Conservation (phyloP, 2,888 invertebrate genomes). For the Melanchra persicariae region DNA sequence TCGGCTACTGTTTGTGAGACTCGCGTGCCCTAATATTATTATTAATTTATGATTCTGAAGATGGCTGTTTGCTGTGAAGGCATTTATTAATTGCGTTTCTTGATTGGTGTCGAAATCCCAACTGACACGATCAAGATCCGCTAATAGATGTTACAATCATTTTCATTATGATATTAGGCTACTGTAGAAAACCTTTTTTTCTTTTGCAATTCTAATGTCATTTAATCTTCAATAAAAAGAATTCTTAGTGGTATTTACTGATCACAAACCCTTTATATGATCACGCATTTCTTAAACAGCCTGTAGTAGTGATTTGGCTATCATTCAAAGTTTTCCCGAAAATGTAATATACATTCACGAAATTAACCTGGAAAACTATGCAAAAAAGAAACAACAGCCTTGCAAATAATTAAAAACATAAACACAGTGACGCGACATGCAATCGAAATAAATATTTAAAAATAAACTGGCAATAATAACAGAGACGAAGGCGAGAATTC, state of each 20-base stretch:
- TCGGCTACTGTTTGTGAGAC: constrained; percentile 70
- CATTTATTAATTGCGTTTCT: neutral
- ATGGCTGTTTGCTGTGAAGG: neutral
- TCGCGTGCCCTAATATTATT: neutral
- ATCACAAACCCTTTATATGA: too few relatives aligned
- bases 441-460: constrained; percentile 55
- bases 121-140: neutral
- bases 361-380: neutral
- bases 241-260: too few relatives aligned
- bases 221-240: too few relatives aligned
- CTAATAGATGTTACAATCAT: too few relatives aligned
- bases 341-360: too few relatives aligned
- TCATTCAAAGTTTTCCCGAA: too few relatives aligned
- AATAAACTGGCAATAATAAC: constrained; percentile 55
- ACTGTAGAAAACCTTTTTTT: too few relatives aligned
- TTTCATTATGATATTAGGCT: too few relatives aligned
- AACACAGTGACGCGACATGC: constrained; percentile 17
- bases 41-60: constrained; percentile 1
- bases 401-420: constrained; percentile 30
- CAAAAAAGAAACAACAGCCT: constrained; percentile 19
- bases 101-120: neutral
- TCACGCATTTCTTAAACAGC: too few relatives aligned
- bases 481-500: constrained; percentile 65
- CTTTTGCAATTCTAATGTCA: too few relatives aligned
- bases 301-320: too few relatives aligned